phyloP scores from a whole-genome alignment of 2,797 vertebrate genomes.

The Alosa sapidissima region DNA sequence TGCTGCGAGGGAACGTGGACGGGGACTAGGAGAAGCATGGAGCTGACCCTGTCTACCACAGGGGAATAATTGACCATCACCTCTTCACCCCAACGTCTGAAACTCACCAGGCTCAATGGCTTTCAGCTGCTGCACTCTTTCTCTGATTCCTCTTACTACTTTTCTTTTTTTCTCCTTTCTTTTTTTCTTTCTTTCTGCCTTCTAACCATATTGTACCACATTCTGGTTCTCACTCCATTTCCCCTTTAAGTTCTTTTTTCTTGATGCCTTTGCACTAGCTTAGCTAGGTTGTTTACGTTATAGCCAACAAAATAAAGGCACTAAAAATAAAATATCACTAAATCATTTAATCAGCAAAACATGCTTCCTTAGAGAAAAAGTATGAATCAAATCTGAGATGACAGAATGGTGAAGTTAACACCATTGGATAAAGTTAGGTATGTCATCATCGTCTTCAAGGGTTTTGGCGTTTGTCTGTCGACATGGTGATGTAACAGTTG shows the following conservation, averaged over 20 bases:
- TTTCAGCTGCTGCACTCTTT: conserved; percentile 55
- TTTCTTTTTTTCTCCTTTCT: conserved; percentile 17
- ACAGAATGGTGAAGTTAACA: too few relatives aligned
- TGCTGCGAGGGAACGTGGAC: not conserved
- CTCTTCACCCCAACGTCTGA: conserved; percentile 53
- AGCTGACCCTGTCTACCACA: not conserved
- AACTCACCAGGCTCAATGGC: conserved; percentile 55
- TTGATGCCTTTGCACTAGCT: not conserved
- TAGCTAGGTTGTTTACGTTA: too few relatives aligned
- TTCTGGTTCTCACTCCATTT: not conserved
- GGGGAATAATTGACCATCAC: conserved; percentile 30
- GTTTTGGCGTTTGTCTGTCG: too few relatives aligned
- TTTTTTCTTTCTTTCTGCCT: conserved; percentile 33
- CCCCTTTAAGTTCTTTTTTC: not conserved
- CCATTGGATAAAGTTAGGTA: too few relatives aligned
- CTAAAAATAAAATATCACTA: too few relatives aligned
- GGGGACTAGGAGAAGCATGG: not conserved
- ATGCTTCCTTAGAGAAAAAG: too few relatives aligned
- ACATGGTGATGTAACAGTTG: too few relatives aligned
- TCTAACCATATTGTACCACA: too few relatives aligned
- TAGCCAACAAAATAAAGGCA: too few relatives aligned
- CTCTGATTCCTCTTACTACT: not conserved
- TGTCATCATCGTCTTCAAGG: too few relatives aligned
- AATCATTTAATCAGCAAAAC: too few relatives aligned
- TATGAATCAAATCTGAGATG: too few relatives aligned